phyloP scores from a whole-genome alignment of 2,113 vertebrate genomes.

The Xyrauchen texanus region DNA sequence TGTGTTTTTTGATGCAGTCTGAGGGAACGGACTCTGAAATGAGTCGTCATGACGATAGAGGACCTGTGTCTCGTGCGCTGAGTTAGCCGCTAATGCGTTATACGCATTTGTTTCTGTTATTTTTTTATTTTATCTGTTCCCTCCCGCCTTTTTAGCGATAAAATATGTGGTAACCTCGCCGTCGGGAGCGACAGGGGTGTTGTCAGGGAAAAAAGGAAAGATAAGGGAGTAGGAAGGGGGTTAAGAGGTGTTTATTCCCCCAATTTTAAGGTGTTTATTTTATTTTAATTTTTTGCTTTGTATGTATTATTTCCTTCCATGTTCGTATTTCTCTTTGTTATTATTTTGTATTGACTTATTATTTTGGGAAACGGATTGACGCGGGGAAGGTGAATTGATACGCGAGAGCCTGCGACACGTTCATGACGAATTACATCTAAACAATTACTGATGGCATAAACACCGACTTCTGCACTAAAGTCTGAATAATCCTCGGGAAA shows the following conservation, averaged over 20 bases:
- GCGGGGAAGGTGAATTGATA: constrained; percentile 69
- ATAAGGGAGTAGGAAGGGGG: constrained; percentile 47
- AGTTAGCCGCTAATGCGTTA: constrained; percentile 44
- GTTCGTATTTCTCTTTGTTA: too few species aligned
- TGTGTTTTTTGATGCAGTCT: constrained; percentile 21
- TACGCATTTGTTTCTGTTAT: constrained; percentile 45
- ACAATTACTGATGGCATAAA: constrained; percentile 66
- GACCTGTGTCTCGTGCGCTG: constrained; percentile 3
- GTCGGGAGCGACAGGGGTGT: constrained; percentile 27
- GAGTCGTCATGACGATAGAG: constrained; percentile 39
- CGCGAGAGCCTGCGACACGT: constrained; percentile 67
- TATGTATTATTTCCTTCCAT: neutral
- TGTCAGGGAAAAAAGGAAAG: constrained; percentile 42
- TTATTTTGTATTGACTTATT: neutral
- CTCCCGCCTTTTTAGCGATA: constrained; percentile 2
- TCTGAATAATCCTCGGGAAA: constrained; percentile 51
- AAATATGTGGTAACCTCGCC: constrained; percentile 28
- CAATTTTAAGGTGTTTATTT: constrained; percentile 21
- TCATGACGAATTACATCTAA: constrained; percentile 68
- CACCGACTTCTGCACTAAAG: constrained; percentile 33
- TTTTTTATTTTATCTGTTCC: constrained; percentile 40
- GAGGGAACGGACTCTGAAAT: constrained; percentile 31
- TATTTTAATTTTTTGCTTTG: neutral
- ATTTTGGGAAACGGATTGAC: constrained; percentile 69
- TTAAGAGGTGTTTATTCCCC: constrained; percentile 67